A percentile compares a stretch with the other conserved stretches of the same genome.
These are phyloP conservation scores for Sternarchorhynchus goeldii DNA, from an alignment of 2,797 vertebrate species.

Conservation along the genomic window DNA sequence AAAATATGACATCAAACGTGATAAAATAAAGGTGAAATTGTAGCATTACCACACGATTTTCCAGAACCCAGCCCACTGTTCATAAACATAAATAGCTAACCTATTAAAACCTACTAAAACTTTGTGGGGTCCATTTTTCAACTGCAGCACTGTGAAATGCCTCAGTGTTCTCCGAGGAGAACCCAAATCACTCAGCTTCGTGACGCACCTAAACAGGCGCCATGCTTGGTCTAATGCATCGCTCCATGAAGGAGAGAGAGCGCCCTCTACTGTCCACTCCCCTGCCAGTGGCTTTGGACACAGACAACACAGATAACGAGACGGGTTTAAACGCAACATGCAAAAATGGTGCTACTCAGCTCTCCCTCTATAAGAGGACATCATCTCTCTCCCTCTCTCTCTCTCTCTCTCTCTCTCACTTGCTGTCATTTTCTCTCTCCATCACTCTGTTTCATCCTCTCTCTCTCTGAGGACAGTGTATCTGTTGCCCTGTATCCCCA, in stretches of 20 bases:
- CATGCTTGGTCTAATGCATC: not conserved
- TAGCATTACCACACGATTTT: too few species aligned
- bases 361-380: not conserved
- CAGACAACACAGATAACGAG: slow-evolving; percentile 9
- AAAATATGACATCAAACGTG: not conserved
- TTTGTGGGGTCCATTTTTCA: too few species aligned
- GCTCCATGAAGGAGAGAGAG: slow-evolving; percentile 16
- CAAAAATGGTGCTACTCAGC: not conserved
- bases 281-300: slow-evolving; percentile 1
- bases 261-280: slow-evolving; percentile 38
- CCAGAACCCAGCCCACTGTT: too few species aligned
- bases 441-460: slow-evolving; percentile 46
- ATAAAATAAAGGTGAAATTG: too few species aligned
- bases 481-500: not conserved
- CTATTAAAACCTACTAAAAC: too few species aligned
- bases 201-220: not conserved
- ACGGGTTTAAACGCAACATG: not conserved
- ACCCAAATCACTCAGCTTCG: slow-evolving; percentile 16
- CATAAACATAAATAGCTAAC: too few species aligned
- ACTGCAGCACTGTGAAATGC: not conserved
- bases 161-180: not conserved
- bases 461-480: not conserved
- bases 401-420: slow-evolving; percentile 13
- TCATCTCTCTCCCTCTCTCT: slow-evolving; percentile 45
- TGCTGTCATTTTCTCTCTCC: not conserved